Base-by-base conservation (phyloP, 2,797 vertebrate genomes). In the Bradypodion pumilum region DNA sequence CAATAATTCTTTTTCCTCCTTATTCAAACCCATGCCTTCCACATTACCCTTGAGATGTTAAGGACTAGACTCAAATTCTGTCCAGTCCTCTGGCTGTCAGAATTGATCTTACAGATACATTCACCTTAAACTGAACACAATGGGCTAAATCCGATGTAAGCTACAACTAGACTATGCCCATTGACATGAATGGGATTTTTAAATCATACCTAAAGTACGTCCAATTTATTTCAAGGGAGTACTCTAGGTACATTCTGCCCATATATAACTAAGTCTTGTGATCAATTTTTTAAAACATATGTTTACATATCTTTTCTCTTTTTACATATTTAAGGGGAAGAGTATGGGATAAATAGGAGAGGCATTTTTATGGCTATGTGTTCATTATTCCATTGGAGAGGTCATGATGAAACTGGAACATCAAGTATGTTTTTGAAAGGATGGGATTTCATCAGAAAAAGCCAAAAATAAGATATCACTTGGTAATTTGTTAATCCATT, bases 401-500 rank as follows among this genome's bases (percentile, higher is more conserved):
- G 69, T 56, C 52, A 90, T 92, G 90, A 91, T 84, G 89, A 70
- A 92, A 89, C 84, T 90, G 87, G 92, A 94, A 92, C 87, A 89
- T 92, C 84, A 90, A 90, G 78, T 87, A 82, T 78, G 82, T 85
- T 94, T 95, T 93, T 94, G 94, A 88, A 95, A 93, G 86, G 89
- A 91, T 94, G 92, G 1, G 21, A 44, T 95, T 93, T 92, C 92
- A 92, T 86, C 91, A 92, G 92, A 95, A 93, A 89, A 83, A 94
- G 92, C 92, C 94, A 95, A 94, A 88, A 94, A 94, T 91, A 95
- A 95, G 92, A 91, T 93, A 95, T 78, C 78, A 80, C 92, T 94
- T 93, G 92, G 94, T 93, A 95, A 93, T 95, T 94, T 94, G 88
- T 79, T 96, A 95, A 95, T 95, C 94, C 93, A 92, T 92, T 95